A percentile compares a stretch with the other conserved stretches of the same genome.
Conservation (phyloP, 2,113 vertebrate genomes). For the Toxostoma redivivum region DNA sequence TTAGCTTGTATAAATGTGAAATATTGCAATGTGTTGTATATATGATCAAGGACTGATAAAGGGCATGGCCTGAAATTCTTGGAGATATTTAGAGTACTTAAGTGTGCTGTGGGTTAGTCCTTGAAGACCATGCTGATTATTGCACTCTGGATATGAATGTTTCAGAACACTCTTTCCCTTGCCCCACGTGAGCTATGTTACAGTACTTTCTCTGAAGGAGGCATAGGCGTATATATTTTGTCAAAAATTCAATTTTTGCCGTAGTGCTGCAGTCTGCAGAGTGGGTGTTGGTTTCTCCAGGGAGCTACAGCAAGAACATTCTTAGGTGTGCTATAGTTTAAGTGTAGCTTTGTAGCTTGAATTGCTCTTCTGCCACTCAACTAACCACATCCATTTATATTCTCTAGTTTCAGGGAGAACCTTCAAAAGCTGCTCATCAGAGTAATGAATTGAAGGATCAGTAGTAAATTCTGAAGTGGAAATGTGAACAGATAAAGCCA, state of each 20-base stretch:
- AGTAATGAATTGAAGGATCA: not conserved
- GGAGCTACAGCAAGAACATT: not conserved
- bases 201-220: not conserved
- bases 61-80: not conserved
- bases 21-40: not conserved
- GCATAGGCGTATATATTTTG: not conserved
- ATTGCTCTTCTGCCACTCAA: not conserved
- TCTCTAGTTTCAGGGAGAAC: not conserved
- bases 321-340: not conserved
- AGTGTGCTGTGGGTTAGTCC: not conserved
- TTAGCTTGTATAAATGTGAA: not conserved
- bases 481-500: not conserved
- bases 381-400: not conserved
- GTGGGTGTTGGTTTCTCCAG: not conserved
- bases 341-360: not conserved
- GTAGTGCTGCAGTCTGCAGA: not conserved
- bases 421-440: not conserved
- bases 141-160: not conserved
- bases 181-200: fast-evolving
- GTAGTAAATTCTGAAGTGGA: not conserved
- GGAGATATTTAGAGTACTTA: not conserved
- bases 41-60: not conserved
- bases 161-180: fast-evolving
- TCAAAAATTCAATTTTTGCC: not conserved
- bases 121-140: not conserved